Evolutionary conservation across 2,113 vertebrate genomes (phyloP).

Genomic region (Struthidea cinerea): DNA sequence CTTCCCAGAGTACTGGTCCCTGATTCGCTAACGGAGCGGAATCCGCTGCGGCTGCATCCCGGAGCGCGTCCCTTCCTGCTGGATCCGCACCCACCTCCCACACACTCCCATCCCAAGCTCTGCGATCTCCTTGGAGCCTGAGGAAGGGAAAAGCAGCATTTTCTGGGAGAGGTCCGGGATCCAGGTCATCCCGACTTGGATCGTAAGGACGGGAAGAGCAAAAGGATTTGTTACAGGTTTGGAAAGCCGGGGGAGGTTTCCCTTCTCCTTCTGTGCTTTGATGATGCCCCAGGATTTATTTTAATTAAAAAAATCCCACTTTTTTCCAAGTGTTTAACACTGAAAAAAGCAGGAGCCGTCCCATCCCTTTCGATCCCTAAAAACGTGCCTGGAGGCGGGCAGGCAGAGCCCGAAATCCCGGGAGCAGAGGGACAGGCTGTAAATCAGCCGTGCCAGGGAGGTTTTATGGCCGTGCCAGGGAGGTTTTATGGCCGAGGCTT

Average conservation of each 20-base stretch:
- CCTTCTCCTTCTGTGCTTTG: not conserved
- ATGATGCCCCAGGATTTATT: not conserved
- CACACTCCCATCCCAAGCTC: not conserved
- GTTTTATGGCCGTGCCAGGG: not conserved
- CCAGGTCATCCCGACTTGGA: rapidly evolving
- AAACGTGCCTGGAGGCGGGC: not conserved
- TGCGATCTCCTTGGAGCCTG: rapidly evolving
- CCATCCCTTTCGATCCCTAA: not conserved
- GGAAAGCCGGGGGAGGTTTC: not conserved
- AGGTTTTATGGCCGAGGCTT: not conserved
- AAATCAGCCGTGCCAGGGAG: not conserved
- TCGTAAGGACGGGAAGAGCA: not conserved
- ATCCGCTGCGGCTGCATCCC: rapidly evolving
- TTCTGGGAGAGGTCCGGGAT: not conserved
- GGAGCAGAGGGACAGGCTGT: not conserved
- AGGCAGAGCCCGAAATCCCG: not conserved
- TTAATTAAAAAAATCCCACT: not conserved
- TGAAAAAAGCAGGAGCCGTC: not conserved
- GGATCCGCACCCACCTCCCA: not conserved
- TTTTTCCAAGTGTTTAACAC: rapidly evolving
- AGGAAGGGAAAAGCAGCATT: not conserved
- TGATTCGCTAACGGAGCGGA: rapidly evolving
- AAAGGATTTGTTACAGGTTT: not conserved
- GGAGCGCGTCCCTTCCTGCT: rapidly evolving
- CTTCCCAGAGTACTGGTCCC: not conserved